Base-by-base conservation (phyloP, 2,797 vertebrate genomes). In the Onychomys leucogaster region DNA sequence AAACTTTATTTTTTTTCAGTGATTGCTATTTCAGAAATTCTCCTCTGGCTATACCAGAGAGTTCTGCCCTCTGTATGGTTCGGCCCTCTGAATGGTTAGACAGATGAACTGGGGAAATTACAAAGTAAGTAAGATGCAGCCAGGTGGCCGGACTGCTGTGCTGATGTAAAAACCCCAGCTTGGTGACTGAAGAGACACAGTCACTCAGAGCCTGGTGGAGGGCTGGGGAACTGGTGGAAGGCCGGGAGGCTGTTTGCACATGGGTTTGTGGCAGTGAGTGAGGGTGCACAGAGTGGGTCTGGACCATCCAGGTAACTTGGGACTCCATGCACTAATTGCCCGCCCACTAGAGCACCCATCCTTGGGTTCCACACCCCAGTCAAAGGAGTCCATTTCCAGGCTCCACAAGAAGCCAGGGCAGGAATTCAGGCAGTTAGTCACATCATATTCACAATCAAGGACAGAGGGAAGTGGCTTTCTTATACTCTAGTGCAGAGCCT, bases 21-120 rank as follows among this genome's bases (percentile, higher is more conserved):
- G 52, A 27, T 46, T 75, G 6, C 67, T 37, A 41, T 78, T 81
- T 43, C 84, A 61, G 77, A 93, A 94, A 88, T 69, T 59, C 29
- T 0, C 34, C 46, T 76, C 16, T 43, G 11, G 29, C 37, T 65
- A 57, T 34, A 41, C 6, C 21, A 71, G 34, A 65, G 7, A 34
- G 11, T 63, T 59, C 21, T 89, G 65, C 29, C 46, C 23, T 65
- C 16, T 43, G 69, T 6, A 16, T n/a, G 41, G 10, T 76, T 57
- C 16, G 77, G 57, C 29, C 46, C 23, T 65, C 12, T 37, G 71
- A 14, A 23, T 37, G 46, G 27, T 41, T 32, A 25, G 29, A 6
- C 57, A 19, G 76, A 34, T 85, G 21, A 85, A 52, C 37, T 27
- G 5, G 17, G 21, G 61, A 55, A 32, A 65, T 55, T 5, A 65